These are phyloP conservation scores for Blastomussa wellsi DNA, from an alignment of 92 coral and sea anemone species.

Conservation along the genomic window DNA sequence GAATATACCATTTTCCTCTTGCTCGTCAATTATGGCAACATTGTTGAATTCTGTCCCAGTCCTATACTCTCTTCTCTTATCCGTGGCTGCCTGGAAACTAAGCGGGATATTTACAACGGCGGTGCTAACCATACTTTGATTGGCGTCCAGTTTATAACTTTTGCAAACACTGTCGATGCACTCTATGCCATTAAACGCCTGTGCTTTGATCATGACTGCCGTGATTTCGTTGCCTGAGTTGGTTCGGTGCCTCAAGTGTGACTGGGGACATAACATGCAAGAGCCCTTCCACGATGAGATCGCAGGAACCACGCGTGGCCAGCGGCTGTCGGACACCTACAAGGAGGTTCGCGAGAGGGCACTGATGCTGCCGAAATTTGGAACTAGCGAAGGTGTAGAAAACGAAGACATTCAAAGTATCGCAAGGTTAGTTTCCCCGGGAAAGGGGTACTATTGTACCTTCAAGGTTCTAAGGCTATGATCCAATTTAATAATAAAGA, in stretches of 20 bases:
- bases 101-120: constrained; percentile 72
- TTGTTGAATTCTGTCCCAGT: constrained; percentile 68
- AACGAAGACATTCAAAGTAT: constrained; percentile 56
- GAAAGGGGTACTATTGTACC: too few relatives aligned
- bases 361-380: constrained; percentile 68
- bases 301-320: constrained; percentile 63
- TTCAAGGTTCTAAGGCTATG: too few relatives aligned
- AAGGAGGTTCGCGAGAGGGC: constrained; percentile 65
- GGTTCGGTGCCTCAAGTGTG: constrained; percentile 74
- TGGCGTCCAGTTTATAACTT: constrained; percentile 60
- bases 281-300: constrained; percentile 70
- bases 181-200: constrained; percentile 75
- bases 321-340: constrained; percentile 66
- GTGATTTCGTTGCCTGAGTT: constrained; percentile 60
- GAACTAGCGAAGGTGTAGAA: constrained; percentile 61
- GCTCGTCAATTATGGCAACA: constrained; percentile 74
- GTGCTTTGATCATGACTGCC: constrained; percentile 71
- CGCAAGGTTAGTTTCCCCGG: constrained; percentile 30
- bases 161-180: constrained; percentile 69
- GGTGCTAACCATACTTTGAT: constrained; percentile 69
- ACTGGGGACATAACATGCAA: constrained; percentile 73
- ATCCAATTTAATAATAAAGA: too few relatives aligned
- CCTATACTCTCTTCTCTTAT: constrained; percentile 77
- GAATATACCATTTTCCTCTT: constrained; percentile 55
- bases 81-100: constrained; percentile 75